Conservation (phyloP, 2,888 invertebrate genomes). For the Phortica magna region DNA sequence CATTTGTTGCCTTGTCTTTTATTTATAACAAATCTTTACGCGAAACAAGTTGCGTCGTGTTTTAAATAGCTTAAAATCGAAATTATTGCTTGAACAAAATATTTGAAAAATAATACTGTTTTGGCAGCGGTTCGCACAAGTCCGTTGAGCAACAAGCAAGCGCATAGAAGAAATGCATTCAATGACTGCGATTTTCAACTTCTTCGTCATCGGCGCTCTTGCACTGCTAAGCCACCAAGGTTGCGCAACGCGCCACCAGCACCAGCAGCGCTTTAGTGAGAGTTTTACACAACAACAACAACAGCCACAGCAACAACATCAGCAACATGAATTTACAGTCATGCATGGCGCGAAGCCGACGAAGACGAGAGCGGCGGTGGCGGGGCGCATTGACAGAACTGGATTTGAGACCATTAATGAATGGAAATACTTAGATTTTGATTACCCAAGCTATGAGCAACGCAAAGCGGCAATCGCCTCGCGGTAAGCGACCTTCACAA, state of each 20-base stretch:
- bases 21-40: no score
- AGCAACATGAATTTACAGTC: neutral
- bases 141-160: no score
- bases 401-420: slow-evolving; percentile 81
- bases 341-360: neutral
- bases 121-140: no score
- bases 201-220: no score
- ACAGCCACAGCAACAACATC: neutral
- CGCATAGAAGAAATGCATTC: no score
- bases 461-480: slow-evolving; percentile 81
- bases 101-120: no score
- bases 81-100: no score
- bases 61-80: no score
- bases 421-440: slow-evolving; percentile 87
- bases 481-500: slow-evolving; percentile 76
- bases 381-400: slow-evolving; percentile 9
- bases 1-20: no score
- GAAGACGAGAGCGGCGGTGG: neutral
- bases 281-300: slow-evolving; percentile 1
- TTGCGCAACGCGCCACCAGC: neutral
- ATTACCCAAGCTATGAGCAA: slow-evolving; percentile 81
- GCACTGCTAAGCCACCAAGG: no score
- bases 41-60: no score
- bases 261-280: neutral
- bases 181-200: no score